Conservation (phyloP, 2,797 vertebrate species). For the Petrocephalus sullivani region DNA sequence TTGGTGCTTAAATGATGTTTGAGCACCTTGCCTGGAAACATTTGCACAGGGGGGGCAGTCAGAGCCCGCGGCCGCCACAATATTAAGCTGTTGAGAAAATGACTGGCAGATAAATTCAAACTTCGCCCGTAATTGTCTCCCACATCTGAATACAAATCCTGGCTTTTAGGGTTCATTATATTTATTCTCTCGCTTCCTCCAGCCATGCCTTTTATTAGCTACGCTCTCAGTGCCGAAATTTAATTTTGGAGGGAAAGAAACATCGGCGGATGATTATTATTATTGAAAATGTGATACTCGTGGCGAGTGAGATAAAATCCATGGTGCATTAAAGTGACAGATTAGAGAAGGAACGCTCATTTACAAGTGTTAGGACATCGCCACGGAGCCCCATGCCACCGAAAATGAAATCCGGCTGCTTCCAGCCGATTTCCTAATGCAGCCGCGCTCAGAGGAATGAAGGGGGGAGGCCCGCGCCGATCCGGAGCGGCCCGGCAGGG, state of each 20-base stretch:
- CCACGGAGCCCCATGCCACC: constrained; percentile 79
- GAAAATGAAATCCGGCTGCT: constrained; percentile 85
- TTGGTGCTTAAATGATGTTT: constrained; percentile 19
- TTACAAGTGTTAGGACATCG: constrained; percentile 98
- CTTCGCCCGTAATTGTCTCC: constrained; percentile 91
- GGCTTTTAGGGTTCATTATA: constrained; percentile 95
- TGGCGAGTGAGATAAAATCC: constrained; percentile 94
- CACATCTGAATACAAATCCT: constrained; percentile 79
- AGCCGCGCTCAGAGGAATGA: constrained; percentile 45
- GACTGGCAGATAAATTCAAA: constrained; percentile 81
- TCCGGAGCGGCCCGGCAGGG: background rate
- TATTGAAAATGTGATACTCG: constrained; percentile 92
- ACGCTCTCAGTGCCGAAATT: constrained; percentile 91
- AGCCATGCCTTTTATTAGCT: constrained; percentile 98
- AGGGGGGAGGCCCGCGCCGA: background rate
- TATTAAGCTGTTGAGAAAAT: constrained; percentile 82
- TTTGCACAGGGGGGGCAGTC: constrained; percentile 5
- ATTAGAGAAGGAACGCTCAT: constrained; percentile 91
- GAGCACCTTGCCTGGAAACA: constrained; percentile 12
- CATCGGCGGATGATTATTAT: constrained; percentile 93
- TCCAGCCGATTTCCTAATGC: constrained; percentile 70
- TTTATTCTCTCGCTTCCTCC: constrained; percentile 79
- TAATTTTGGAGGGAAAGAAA: constrained; percentile 91
- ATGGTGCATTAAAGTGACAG: constrained; percentile 99
- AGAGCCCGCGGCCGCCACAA: constrained; percentile 53